Evolutionary conservation across 1,140 invertebrate genomes (phyloP).

Genomic region (Pachypeltis micranthus): DNA sequence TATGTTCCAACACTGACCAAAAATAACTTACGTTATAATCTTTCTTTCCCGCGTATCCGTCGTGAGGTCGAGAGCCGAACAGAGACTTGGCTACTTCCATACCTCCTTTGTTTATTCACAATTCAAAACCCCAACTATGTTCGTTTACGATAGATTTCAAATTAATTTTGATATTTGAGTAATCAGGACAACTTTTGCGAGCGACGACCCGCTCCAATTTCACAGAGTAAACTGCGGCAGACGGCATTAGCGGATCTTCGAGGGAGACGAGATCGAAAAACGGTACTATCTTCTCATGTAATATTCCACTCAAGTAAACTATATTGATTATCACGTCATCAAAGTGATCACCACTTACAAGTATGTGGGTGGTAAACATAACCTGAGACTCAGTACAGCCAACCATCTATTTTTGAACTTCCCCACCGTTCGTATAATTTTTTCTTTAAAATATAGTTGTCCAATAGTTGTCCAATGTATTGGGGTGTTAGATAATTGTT

Average conservation of each 20-base stretch:
- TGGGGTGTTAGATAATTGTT: neutral
- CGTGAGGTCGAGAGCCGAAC: conserved; percentile 70
- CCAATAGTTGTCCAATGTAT: neutral
- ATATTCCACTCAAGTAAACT: too few species aligned
- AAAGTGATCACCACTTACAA: neutral
- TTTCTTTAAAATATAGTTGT: neutral
- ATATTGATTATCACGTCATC: neutral
- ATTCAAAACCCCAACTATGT: too few species aligned
- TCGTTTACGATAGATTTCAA: too few species aligned
- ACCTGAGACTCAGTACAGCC: neutral
- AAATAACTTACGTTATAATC: conserved; percentile 62
- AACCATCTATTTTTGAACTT: neutral
- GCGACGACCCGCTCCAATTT: too few species aligned
- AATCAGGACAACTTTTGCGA: too few species aligned
- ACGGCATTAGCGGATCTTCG: too few species aligned
- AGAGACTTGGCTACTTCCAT: conserved; percentile 81
- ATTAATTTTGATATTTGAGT: too few species aligned
- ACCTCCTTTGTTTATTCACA: too few species aligned
- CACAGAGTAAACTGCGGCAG: too few species aligned
- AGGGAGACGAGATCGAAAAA: too few species aligned
- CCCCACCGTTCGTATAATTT: neutral
- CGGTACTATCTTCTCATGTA: too few species aligned
- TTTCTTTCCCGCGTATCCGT: conserved; percentile 74
- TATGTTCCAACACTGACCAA: conserved; percentile 4
- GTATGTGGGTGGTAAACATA: neutral